A percentile compares a stretch with the other conserved stretches of the same genome.
Conservation (phyloP, 1,140 invertebrate genomes). For the Cotesia vestalis region DNA sequence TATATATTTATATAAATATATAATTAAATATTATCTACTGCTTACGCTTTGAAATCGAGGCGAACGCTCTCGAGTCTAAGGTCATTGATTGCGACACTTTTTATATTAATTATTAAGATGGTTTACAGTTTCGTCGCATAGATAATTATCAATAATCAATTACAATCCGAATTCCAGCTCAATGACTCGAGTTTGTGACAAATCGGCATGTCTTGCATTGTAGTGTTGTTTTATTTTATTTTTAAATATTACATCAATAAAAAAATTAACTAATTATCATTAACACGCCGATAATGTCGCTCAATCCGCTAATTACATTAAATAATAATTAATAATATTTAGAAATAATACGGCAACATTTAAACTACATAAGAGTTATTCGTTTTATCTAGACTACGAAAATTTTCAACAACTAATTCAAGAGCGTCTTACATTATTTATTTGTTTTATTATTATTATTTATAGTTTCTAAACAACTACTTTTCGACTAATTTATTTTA, state of each 20-base stretch:
- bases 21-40: slow-evolving; percentile 34
- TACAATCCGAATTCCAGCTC: slow-evolving; percentile 2
- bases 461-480: slow-evolving; percentile 6
- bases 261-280: not conserved
- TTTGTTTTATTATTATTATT: not conserved
- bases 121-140: not conserved
- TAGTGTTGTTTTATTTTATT: slow-evolving; percentile 19
- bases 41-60: slow-evolving; percentile 28
- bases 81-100: slow-evolving; percentile 5
- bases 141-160: not conserved
- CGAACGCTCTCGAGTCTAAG: slow-evolving; percentile 11
- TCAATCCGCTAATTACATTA: slow-evolving; percentile 21
- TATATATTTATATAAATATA: not conserved
- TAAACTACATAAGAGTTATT: slow-evolving; percentile 58
- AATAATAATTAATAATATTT: slow-evolving; percentile 42
- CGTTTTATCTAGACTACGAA: slow-evolving; percentile 58
- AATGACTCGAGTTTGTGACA: not conserved
- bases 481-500: slow-evolving; percentile 5
- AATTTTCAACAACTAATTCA: slow-evolving; percentile 64
- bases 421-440: slow-evolving; percentile 53
- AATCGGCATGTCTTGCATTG: slow-evolving; percentile 1
- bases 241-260: not conserved
- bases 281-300: slow-evolving; percentile 32
- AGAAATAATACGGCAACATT: slow-evolving; percentile 59
- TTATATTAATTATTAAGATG: slow-evolving; percentile 3